These are phyloP conservation scores for Lacerta bilineata DNA, from an alignment of 2,797 vertebrate species.

Conservation along the genomic window DNA sequence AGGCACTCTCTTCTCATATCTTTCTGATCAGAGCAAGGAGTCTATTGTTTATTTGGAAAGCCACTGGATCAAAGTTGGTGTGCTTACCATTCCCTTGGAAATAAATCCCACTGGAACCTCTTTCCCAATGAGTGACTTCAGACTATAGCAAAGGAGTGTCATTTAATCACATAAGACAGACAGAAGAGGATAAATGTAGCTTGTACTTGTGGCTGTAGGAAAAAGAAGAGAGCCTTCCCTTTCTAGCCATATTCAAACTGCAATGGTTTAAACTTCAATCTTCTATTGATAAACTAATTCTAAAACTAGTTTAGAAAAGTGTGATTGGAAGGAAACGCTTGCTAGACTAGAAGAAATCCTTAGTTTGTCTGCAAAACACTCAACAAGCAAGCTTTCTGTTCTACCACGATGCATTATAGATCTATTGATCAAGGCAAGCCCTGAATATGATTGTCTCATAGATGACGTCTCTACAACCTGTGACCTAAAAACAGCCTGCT, in stretches of 20 bases:
- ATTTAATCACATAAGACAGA: neutral
- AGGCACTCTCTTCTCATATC: neutral
- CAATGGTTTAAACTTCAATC: neutral
- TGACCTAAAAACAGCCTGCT: neutral
- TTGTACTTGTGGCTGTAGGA: neutral
- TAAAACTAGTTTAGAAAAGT: neutral
- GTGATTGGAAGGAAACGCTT: neutral
- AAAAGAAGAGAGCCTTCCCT: neutral
- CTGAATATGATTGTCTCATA: neutral
- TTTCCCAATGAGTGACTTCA: neutral
- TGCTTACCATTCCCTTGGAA: neutral
- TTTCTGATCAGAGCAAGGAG: too few relatives aligned
- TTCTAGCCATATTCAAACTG: neutral
- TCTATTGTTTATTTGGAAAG: neutral
- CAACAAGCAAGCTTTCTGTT: neutral
- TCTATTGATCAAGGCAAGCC: neutral
- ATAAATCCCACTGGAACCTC: neutral
- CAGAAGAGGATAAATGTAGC: neutral
- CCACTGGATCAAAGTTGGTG: neutral
- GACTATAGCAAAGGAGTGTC: neutral
- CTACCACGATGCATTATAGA: neutral
- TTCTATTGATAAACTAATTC: neutral
- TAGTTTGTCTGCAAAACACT: neutral
- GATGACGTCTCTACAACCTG: neutral
- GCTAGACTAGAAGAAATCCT: neutral